Percentiles rank a stretch among this genome's conserved stretches.
phyloP scores from a whole-genome alignment of 2,888 invertebrate genomes.

The Tinea pellionella region DNA sequence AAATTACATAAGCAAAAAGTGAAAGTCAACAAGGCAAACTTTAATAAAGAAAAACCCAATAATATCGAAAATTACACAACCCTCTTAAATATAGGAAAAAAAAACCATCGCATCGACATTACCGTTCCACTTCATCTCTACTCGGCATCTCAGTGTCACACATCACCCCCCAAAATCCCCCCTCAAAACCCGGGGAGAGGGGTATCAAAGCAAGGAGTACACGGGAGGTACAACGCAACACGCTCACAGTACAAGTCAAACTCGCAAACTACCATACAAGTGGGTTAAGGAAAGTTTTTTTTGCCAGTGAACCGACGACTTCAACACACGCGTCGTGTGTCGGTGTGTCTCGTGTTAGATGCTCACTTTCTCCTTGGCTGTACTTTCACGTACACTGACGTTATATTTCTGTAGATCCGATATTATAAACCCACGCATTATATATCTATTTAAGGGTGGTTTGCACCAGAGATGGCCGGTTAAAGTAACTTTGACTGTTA shows the following conservation, averaged over 20 bases:
- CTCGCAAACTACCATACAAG: conserved; percentile 52
- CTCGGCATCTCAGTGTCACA: conserved; percentile 65
- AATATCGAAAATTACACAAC: neutral
- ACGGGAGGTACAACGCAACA: conserved; percentile 38
- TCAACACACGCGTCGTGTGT: conserved; percentile 42
- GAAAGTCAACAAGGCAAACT: no score
- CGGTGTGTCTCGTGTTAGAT: conserved; percentile 27
- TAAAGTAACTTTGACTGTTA: no score
- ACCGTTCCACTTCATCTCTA: conserved; percentile 37
- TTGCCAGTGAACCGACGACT: conserved; percentile 51
- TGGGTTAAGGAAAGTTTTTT: conserved; percentile 71
- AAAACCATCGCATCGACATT: neutral
- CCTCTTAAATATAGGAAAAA: neutral
- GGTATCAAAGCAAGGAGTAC: neutral
- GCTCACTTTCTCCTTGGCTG: conserved; percentile 58
- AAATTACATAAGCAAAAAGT: no score
- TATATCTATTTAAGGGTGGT: neutral
- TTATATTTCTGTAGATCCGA: conserved; percentile 28
- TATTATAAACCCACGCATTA: no score
- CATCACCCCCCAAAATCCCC: conserved; percentile 31
- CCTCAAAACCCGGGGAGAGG: conserved; percentile 16
- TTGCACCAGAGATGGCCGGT: no score
- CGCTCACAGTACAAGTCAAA: conserved; percentile 17
- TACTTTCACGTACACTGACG: conserved; percentile 52
- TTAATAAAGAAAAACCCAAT: no score